Conservation (phyloP, 2,113 vertebrate genomes). For the Hassar affinis region DNA sequence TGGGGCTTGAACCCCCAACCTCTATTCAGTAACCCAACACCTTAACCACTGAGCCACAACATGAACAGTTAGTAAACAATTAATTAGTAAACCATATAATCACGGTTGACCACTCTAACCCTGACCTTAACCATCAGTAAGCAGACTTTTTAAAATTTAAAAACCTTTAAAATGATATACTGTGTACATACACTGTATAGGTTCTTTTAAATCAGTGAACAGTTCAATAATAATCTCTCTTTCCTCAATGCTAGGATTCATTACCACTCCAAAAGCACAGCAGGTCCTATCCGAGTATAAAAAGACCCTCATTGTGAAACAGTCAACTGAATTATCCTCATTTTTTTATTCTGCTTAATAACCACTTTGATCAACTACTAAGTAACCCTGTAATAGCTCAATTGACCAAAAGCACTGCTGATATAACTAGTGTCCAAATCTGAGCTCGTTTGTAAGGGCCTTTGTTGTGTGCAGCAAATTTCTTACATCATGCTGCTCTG, state of each 20-base stretch:
- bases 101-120: too few species aligned
- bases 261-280: constrained; percentile 2
- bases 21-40: too few species aligned
- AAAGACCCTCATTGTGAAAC: neutral
- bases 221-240: neutral
- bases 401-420: neutral
- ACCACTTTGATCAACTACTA: neutral
- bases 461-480: neutral
- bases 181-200: neutral
- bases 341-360: constrained; percentile 13
- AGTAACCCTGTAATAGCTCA: neutral
- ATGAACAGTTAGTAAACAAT: too few species aligned
- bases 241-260: neutral
- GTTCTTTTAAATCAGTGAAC: neutral
- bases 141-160: too few species aligned
- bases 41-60: too few species aligned
- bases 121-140: too few species aligned
- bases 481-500: neutral
- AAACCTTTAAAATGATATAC: neutral
- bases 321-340: neutral
- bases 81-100: too few species aligned
- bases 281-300: neutral
- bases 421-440: neutral
- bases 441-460: neutral
- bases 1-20: too few species aligned